phyloP scores from a whole-genome alignment of 37 sponge, comb jelly and placozoan species.

The Hexactinellida sp. region DNA sequence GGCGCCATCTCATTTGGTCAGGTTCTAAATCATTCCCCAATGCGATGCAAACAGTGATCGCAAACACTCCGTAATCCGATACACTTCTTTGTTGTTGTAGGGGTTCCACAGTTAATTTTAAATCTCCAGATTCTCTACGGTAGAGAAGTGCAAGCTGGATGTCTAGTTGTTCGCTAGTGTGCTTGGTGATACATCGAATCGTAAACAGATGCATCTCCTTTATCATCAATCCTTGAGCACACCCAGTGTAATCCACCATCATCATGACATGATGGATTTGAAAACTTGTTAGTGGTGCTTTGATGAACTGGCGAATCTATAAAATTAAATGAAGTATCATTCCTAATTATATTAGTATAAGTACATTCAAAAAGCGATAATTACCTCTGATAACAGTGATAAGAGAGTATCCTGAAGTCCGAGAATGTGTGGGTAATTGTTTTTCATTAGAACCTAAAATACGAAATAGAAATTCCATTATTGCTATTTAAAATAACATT shows the following conservation, averaged over 20 bases:
- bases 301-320: too few species aligned
- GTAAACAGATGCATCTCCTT: neutral
- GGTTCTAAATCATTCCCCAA: neutral
- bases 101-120: neutral
- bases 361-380: too few species aligned
- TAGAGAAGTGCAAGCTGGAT: neutral
- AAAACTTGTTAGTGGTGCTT: too few species aligned
- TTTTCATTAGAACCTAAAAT: too few species aligned
- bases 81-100: neutral
- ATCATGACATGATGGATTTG: neutral
- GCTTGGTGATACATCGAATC: neutral
- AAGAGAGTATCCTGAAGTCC: too few species aligned
- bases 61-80: neutral
- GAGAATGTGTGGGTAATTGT: too few species aligned
- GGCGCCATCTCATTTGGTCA: neutral
- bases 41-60: neutral
- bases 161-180: neutral
- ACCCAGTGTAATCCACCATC: neutral
- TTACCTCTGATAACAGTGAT: too few species aligned
- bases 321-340: too few species aligned
- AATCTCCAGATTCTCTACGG: neutral
- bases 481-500: too few species aligned
- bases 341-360: too few species aligned
- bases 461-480: too few species aligned
- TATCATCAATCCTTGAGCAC: neutral